Conservation (phyloP, 2,113 vertebrate species). For the Saguinus midas region DNA sequence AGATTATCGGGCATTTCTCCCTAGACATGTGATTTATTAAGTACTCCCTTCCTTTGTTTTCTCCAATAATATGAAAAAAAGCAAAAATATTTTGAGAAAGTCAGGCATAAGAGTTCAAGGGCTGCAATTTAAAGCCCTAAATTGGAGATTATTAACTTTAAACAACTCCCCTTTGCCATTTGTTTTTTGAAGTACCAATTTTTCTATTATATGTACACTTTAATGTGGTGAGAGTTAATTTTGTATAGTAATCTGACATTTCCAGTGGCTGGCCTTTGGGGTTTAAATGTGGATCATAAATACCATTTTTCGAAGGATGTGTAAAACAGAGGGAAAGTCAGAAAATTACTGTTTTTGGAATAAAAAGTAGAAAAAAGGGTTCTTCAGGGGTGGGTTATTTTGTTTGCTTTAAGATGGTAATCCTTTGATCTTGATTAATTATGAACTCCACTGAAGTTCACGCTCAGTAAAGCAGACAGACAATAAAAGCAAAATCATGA, state of each 20-base stretch:
- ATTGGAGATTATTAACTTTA: conserved; percentile 62
- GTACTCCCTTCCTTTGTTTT: background rate
- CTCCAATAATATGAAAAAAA: conserved; percentile 2
- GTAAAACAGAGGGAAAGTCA: conserved; percentile 50
- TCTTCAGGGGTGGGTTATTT: conserved; percentile 36
- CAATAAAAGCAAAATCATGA: conserved; percentile 40
- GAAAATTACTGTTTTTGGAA: conserved; percentile 23
- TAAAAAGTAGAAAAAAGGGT: conserved; percentile 42
- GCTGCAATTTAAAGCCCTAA: conserved; percentile 35
- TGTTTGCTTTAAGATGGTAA: conserved; percentile 46
- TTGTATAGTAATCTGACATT: conserved; percentile 45
- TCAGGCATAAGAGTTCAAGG: background rate
- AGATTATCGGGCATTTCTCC: background rate
- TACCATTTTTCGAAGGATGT: conserved; percentile 31
- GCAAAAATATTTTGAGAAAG: conserved; percentile 14
- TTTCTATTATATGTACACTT: conserved; percentile 57
- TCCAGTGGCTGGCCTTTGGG: conserved; percentile 49
- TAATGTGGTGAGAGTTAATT: conserved; percentile 63
- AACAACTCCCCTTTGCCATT: conserved; percentile 44
- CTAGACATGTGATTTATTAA: background rate
- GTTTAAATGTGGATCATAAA: conserved; percentile 51
- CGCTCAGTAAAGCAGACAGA: conserved; percentile 26
- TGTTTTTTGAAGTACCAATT: conserved; percentile 53
- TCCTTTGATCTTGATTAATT: conserved; percentile 69
- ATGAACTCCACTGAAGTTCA: conserved; percentile 46